Percentiles rank a stretch among this genome's conserved stretches.
Conservation (phyloP, 2,888 invertebrate genomes). For the Ophion ventricosus region DNA sequence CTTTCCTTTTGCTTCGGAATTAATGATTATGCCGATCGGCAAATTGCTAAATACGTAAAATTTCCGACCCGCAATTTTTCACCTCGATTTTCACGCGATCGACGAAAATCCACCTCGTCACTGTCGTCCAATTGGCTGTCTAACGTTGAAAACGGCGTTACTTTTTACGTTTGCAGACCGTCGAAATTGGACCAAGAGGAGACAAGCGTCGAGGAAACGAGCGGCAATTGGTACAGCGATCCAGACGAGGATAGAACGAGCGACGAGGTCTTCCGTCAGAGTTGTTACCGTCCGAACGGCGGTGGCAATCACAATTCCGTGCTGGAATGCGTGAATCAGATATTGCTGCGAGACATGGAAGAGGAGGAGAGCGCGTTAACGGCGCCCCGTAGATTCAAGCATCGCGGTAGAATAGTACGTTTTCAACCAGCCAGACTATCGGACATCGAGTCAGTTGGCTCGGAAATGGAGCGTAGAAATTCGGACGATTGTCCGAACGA, state of each 20-base stretch:
- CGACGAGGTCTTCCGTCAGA: slow-evolving; percentile 83
- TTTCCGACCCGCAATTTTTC: too few species aligned
- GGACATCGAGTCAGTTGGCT: slow-evolving; percentile 82
- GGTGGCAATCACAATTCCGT: slow-evolving; percentile 90
- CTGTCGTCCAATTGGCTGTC: neutral
- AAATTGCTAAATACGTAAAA: too few species aligned
- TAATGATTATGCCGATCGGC: too few species aligned
- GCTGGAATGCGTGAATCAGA: slow-evolving; percentile 93
- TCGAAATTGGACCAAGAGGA: slow-evolving; percentile 74
- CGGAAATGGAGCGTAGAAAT: slow-evolving; percentile 81
- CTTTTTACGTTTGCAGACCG: slow-evolving; percentile 66
- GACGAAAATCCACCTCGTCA: neutral
- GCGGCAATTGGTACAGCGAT: slow-evolving; percentile 93
- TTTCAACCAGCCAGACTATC: slow-evolving; percentile 81
- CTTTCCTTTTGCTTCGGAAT: too few species aligned
- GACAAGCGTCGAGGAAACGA: slow-evolving; percentile 83
- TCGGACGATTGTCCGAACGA: slow-evolving; percentile 77
- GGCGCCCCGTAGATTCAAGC: slow-evolving; percentile 81
- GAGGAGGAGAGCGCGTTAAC: slow-evolving; percentile 82
- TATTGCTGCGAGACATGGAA: slow-evolving; percentile 89
- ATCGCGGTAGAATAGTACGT: slow-evolving; percentile 80
- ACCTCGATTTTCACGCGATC: too few species aligned
- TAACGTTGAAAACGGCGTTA: neutral
- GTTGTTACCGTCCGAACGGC: slow-evolving; percentile 84
- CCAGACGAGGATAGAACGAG: slow-evolving; percentile 89